Base-by-base conservation (phyloP, 2,888 invertebrate species). In the Belgica antarctica region DNA sequence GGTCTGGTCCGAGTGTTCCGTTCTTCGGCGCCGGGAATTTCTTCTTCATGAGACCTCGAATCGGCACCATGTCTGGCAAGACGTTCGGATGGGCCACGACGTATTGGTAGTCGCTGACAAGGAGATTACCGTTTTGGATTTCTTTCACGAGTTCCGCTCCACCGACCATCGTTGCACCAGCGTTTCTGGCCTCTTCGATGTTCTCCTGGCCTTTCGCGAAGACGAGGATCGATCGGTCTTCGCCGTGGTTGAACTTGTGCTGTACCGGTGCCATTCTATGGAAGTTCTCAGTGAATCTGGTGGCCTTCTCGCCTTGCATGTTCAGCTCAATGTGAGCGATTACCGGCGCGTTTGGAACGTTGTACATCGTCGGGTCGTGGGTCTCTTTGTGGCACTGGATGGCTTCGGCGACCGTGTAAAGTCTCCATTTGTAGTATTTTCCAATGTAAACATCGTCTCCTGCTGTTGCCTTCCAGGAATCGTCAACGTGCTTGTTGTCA, bases 291-390 rank as follows among this genome's bases (percentile, higher is more conserved):
- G 92, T 73, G 74, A 83, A 88, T 72, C 87, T 86, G 52, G 83
- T 89, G 0, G 74, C 71, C 71, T 80, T 80, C 69, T 80, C 80
- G 0, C 62, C 73, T 73, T 83, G 83, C 89, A 95, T 89, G 77
- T 95, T 89, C 2, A 95, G 78, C 77, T 95, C 94, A 71, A 95
- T 82, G 36, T 84, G 80, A 1, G 89, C 86, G 73, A 83, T 83
- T 0, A 96, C 78, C 12, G 85, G 80, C 0, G 91, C 88, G 77
- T 89, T 83, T 0, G 92, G 90, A 36, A 83, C 80, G 79, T 95
- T 90, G 75, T 87, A 89, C 81, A 94, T 88, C 1, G 89, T 85
- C 0, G 93, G 90, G 77, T 92, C 89, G 77, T 93, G 90, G 0
- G 87, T 87, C 78, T 95, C 92, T 62, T 89, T 84, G 75, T 93